Base-by-base conservation (phyloP, 2,888 invertebrate genomes). In the Hirtodrosophila duncani region DNA sequence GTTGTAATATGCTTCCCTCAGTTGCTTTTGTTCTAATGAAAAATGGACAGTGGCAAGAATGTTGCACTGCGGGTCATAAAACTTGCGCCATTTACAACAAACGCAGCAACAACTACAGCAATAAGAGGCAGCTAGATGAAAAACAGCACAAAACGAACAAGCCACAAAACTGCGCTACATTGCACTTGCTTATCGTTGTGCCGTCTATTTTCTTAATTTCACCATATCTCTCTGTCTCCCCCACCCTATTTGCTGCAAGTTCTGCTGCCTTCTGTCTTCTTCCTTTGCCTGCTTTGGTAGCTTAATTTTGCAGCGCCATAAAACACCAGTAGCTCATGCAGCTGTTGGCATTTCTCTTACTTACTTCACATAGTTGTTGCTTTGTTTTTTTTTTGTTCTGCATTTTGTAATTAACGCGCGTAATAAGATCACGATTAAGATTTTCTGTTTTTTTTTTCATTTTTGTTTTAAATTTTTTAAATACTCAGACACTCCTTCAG, bases 381-480 rank as follows among this genome's bases (percentile, higher is more conserved):
- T 38, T 13, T 11, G 33, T 16, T 43, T 27, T 18, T 36, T 49
- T 38, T 31, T 39, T 37, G n/a, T 38, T 34, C 45, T 51, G 63
- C 55, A 57, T 63, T 67, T 80, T 63, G 79, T 81, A 85, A 85
- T 85, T 85, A 85, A 85, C 82, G 82, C 71, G 71, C 75, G 81
- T 82, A 82, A 84, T 82, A 81, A 77, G 80, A 84, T 81, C 75
- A 81, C 82, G 75, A 82, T 83, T 80, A 83, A 82, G 69, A 63
- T 74, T 79, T 67, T 61, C 38, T 44, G 14, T 16, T 23, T 17
- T 16, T 26, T 18, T 17, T 23, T 23, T 27, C 18, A 11, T 27
- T 18, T 29, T 33, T 33, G n/a, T n/a, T n/a, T n/a, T n/a, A n/a
- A n/a, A n/a, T n/a, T n/a, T n/a, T n/a, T n/a, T n/a, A n/a, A n/a